Conservation (phyloP, 1,140 invertebrate species). For the Psix sp. region DNA sequence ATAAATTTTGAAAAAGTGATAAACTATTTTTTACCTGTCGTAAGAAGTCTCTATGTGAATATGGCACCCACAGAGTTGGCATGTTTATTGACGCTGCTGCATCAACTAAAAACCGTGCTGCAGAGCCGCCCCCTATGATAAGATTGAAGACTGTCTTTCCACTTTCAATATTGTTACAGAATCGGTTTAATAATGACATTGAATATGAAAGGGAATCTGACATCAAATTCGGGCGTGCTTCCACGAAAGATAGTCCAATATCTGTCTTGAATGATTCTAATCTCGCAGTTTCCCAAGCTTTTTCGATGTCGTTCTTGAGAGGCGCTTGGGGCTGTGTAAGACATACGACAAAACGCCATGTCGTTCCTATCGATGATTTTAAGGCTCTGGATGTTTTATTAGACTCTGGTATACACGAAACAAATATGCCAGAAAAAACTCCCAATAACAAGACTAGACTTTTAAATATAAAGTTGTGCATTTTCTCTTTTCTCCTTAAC, state of each 20-base stretch:
- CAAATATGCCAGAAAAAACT: slow-evolving; percentile 35
- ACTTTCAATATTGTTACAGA: slow-evolving; percentile 70
- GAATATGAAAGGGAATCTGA: slow-evolving; percentile 69
- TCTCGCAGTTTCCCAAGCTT: slow-evolving; percentile 72
- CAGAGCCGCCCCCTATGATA: slow-evolving; percentile 72
- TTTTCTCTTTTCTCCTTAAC: slow-evolving; percentile 50
- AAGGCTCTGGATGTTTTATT: slow-evolving; percentile 50
- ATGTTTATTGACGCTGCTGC: slow-evolving; percentile 70
- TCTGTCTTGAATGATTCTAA: slow-evolving; percentile 69
- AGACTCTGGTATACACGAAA: slow-evolving; percentile 41
- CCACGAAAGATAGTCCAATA: slow-evolving; percentile 71
- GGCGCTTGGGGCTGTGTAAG: slow-evolving; percentile 71
- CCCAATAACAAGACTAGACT: slow-evolving; percentile 50
- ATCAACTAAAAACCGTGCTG: slow-evolving; percentile 73
- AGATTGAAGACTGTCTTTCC: slow-evolving; percentile 70
- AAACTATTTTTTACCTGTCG: slow-evolving; percentile 63
- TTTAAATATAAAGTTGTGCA: slow-evolving; percentile 49
- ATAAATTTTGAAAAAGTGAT: background rate
- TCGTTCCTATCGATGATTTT: slow-evolving; percentile 39
- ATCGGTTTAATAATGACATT: slow-evolving; percentile 70
- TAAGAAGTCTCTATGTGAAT: slow-evolving; percentile 72
- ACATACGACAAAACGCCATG: slow-evolving; percentile 72
- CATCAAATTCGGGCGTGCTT: slow-evolving; percentile 62
- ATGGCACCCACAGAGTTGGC: slow-evolving; percentile 73
- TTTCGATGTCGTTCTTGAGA: slow-evolving; percentile 69